Evolutionary conservation across 2,797 vertebrate species (phyloP).

Genomic region (Lepilemur ruficaudatus): DNA sequence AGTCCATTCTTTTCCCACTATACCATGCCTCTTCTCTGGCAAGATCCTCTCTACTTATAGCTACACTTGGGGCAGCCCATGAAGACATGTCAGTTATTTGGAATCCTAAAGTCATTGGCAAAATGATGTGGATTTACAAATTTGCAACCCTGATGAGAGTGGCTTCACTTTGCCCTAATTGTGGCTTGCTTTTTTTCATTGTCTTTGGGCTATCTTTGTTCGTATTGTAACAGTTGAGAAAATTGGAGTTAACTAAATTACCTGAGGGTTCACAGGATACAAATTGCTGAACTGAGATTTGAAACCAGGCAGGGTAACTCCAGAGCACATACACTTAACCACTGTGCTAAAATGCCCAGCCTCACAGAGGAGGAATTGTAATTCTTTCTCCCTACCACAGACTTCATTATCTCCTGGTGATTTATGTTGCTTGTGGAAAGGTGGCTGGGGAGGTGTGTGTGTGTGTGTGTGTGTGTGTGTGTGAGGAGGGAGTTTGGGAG

Average conservation of each 20-base stretch:
- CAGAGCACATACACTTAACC: neutral
- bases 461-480: too few relatives aligned
- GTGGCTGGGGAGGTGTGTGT: neutral
- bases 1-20: neutral
- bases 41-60: neutral
- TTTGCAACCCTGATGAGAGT: neutral
- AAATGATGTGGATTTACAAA: neutral
- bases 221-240: slow-evolving; percentile 19
- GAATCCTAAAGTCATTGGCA: neutral
- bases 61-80: neutral
- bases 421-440: neutral
- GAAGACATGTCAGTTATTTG: neutral
- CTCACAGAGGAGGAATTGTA: neutral
- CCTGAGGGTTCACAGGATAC: neutral
- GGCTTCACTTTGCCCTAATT: neutral
- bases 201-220: slow-evolving; percentile 12
- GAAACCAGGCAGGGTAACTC: neutral
- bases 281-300: slow-evolving; percentile 21
- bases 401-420: neutral
- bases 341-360: neutral
- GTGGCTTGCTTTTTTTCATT: slow-evolving; percentile 6
- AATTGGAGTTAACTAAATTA: neutral
- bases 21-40: neutral
- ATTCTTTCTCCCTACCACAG: neutral
- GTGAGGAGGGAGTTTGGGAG: neutral